phyloP scores from a whole-genome alignment of 2,113 vertebrate species.

The Pituophis catenifer region DNA sequence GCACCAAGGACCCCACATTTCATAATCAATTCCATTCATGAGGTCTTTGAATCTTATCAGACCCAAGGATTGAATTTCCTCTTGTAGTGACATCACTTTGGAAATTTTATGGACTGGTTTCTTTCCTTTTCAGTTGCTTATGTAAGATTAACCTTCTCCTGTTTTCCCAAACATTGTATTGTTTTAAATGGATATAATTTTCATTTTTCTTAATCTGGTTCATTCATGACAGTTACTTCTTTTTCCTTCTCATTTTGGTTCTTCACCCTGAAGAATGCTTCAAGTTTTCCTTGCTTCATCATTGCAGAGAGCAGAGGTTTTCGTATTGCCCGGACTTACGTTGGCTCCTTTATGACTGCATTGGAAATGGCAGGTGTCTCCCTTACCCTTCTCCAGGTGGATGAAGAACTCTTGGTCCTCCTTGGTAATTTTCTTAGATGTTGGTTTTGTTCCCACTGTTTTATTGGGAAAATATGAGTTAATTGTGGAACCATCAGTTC shows the following conservation, averaged over 20 bases:
- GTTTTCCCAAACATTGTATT: background rate
- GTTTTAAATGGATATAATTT: background rate
- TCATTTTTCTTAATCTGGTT: background rate
- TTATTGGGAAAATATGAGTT: background rate
- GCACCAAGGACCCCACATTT: background rate
- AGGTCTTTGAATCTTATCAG: background rate
- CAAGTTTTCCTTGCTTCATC: background rate
- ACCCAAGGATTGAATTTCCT: background rate
- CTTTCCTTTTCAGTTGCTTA: background rate
- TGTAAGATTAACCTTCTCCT: background rate
- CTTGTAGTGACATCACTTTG: background rate
- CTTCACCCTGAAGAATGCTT: background rate
- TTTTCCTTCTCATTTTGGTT: background rate
- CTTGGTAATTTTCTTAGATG: conserved; percentile 73
- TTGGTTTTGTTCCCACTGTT: rapidly evolving
- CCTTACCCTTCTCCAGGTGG: conserved; percentile 80
- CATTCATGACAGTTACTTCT: background rate
- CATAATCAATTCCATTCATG: background rate
- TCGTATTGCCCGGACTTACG: conserved; percentile 75
- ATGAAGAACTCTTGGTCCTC: conserved; percentile 75
- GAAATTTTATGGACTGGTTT: background rate
- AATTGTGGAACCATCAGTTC: background rate
- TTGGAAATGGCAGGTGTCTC: conserved; percentile 93
- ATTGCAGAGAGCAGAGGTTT: conserved; percentile 75
- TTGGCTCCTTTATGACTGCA: conserved; percentile 91